Conservation (phyloP, 2,797 vertebrate species). For the Sternarchorhynchus goeldii region DNA sequence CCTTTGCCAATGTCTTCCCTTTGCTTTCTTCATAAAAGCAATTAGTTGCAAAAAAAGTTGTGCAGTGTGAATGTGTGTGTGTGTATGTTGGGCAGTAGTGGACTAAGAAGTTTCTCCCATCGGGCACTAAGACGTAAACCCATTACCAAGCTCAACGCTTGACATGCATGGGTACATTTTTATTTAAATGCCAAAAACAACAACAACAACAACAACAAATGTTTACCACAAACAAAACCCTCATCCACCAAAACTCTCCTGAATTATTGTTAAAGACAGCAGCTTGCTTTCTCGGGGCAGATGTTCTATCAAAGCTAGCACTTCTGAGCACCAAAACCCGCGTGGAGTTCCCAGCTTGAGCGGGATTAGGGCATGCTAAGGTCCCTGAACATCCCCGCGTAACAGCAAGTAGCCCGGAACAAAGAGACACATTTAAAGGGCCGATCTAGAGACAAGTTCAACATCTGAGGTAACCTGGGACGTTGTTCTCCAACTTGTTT, state of each 20-base stretch:
- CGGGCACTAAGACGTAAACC: conserved; percentile 17
- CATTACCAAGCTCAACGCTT: not conserved
- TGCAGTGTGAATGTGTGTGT: not conserved
- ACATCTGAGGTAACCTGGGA: too few relatives aligned
- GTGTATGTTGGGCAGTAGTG: not conserved
- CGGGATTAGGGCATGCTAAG: too few relatives aligned
- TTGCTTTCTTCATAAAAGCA: conserved; percentile 48
- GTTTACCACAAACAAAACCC: not conserved
- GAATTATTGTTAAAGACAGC: too few relatives aligned
- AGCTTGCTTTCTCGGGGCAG: too few relatives aligned
- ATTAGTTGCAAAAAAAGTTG: conserved; percentile 30
- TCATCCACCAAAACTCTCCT: not conserved
- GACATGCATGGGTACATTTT: not conserved
- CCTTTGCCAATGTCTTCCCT: conserved; percentile 45
- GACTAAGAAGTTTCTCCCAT: conserved; percentile 14
- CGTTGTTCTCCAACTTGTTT: too few relatives aligned
- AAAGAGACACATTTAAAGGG: too few relatives aligned
- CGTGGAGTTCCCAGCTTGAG: too few relatives aligned
- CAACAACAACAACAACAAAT: not conserved
- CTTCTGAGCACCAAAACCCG: too few relatives aligned
- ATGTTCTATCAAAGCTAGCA: too few relatives aligned
- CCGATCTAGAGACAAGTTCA: too few relatives aligned
- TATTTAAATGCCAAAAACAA: not conserved
- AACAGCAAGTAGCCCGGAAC: too few relatives aligned
- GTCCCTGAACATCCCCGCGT: too few relatives aligned